Conservation (phyloP, 2,113 vertebrate genomes). For the Siniperca knerii region DNA sequence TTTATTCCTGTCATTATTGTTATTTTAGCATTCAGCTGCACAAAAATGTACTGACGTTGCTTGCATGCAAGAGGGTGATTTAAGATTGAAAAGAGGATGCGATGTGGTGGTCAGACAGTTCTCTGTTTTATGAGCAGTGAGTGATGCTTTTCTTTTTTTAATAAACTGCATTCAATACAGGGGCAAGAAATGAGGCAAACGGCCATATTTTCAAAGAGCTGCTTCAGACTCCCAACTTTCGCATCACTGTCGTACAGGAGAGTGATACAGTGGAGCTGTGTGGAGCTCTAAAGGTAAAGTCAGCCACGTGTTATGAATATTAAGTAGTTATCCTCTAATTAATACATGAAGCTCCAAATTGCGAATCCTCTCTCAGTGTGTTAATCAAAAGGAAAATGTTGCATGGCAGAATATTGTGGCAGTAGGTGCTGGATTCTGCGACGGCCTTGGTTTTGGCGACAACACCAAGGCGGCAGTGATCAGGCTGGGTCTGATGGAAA, state of each 20-base stretch:
- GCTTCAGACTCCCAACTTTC: constrained; percentile 90
- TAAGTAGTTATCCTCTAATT: neutral
- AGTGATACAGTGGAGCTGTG: constrained; percentile 90
- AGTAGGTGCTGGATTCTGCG: constrained; percentile 90
- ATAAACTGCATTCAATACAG: constrained; percentile 63
- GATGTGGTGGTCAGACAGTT: neutral
- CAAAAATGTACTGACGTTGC: neutral
- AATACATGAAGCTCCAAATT: neutral
- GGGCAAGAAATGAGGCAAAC: constrained; percentile 83
- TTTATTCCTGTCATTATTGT: no score
- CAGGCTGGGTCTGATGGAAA: constrained; percentile 92
- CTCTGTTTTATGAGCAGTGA: neutral
- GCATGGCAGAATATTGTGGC: constrained; percentile 88
- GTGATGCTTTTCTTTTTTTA: neutral
- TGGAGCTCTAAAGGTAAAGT: constrained; percentile 88
- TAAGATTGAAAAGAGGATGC: neutral
- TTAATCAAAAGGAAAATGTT: neutral
- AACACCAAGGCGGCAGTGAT: constrained; percentile 93
- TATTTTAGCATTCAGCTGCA: neutral
- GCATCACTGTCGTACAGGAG: constrained; percentile 87
- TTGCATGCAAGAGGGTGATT: neutral
- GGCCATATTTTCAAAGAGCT: constrained; percentile 89
- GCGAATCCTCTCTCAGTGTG: neutral
- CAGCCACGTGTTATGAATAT: neutral
- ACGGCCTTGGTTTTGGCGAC: constrained; percentile 87